Conservation (phyloP, 2,113 vertebrate species). For the Athene cunicularia region DNA sequence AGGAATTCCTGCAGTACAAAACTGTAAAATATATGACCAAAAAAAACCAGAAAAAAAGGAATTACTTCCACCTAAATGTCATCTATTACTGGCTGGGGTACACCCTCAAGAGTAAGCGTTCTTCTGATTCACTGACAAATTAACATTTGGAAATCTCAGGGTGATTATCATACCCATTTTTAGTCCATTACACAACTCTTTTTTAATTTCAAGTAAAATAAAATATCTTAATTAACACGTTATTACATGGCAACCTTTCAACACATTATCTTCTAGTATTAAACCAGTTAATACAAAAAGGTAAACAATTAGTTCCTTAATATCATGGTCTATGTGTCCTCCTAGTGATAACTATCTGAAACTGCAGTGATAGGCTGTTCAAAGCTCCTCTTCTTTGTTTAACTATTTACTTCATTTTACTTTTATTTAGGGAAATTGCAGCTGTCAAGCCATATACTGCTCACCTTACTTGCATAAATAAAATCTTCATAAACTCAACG, state of each 20-base stretch:
- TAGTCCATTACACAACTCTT: background rate
- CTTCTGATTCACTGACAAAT: background rate
- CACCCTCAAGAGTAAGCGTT: accelerated
- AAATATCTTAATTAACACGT: background rate
- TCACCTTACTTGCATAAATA: background rate
- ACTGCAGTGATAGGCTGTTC: background rate
- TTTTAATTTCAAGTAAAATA: background rate
- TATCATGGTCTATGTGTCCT: conserved; percentile 66
- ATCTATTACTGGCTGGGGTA: background rate
- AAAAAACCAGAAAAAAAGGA: background rate
- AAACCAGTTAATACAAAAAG: background rate
- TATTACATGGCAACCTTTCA: background rate
- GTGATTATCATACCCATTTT: background rate
- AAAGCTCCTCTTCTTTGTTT: background rate
- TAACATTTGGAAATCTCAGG: no score
- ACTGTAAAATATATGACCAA: accelerated
- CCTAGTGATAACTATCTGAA: conserved; percentile 64
- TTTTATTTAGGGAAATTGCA: background rate
- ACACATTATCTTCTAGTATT: background rate
- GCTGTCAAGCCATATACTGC: background rate
- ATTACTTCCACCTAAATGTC: background rate
- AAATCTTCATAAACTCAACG: background rate
- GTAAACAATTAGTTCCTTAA: conserved; percentile 19
- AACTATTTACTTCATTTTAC: background rate
- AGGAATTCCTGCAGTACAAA: background rate